Evolutionary conservation across 2,888 invertebrate genomes (phyloP).

Genomic region (Ophraella communa): DNA sequence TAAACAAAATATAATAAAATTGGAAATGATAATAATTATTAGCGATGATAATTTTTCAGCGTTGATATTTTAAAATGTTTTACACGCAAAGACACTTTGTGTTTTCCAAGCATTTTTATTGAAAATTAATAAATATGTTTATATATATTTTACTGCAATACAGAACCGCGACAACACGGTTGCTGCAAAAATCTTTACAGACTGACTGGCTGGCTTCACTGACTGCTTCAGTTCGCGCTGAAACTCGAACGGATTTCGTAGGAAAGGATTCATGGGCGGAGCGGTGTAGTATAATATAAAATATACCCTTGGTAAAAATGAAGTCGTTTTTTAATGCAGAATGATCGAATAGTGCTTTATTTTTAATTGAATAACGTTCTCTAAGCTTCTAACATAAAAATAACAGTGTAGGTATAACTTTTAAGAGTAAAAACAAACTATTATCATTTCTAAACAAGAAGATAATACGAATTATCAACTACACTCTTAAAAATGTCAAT

Average conservation of each 20-base stretch:
- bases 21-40: slow-evolving; percentile 5
- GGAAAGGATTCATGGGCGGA: slow-evolving; percentile 7
- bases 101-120: slow-evolving; percentile 16
- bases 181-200: slow-evolving; percentile 19
- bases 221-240: too few species aligned
- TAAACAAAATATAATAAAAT: slow-evolving; percentile 3
- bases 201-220: slow-evolving; percentile 27
- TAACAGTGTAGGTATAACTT: too few species aligned
- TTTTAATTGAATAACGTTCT: not conserved
- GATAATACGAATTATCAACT: too few species aligned
- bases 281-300: too few species aligned
- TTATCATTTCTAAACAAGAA: too few species aligned
- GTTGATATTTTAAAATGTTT: slow-evolving; percentile 2
- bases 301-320: not conserved
- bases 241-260: not conserved
- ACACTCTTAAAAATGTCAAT: too few species aligned
- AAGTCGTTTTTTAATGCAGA: not conserved
- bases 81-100: slow-evolving; percentile 13
- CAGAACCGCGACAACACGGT: slow-evolving; percentile 9
- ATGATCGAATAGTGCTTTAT: not conserved
- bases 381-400: not conserved
- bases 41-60: slow-evolving; percentile 1
- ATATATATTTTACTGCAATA: slow-evolving; percentile 10
- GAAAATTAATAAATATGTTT: too few species aligned
- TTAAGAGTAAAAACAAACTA: too few species aligned